Base-by-base conservation (phyloP, 2,888 invertebrate species). In the Drosophila diplacantha region DNA sequence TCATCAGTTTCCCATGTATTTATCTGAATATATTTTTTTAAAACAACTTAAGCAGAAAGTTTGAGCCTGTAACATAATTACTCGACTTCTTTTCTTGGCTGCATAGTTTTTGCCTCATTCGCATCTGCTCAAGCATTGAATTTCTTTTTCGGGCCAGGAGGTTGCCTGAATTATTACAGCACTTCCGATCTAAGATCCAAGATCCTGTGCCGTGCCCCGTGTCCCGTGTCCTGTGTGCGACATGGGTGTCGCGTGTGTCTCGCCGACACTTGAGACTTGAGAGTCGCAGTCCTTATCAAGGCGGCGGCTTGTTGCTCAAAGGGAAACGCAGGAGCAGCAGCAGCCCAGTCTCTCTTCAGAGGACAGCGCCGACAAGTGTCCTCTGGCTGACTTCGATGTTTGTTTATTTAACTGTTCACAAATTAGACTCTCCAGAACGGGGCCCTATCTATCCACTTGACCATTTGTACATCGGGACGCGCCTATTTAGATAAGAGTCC, bases 401-500 rank as follows among this genome's bases (percentile, higher is more conserved):
- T 80, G 80, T 80, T 80, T 80, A 83, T 83, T 80, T 83, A 80
- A 83, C 75, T 71, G 81, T 79, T 80, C 84, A 82, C 84, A 82
- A 80, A 80, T 80, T 80, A 80, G 80, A 80, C 63, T 70, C 70
- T 53, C 70, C 51, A 50, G 49, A 26, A 62, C 41, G 32, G 35
- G 12, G 43, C 39, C 47, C 22, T 74, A 74, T 82, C 83, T 82
- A 66, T 64, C 75, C 83, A 82, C 83, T 77, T 81, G 83, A 81
- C 79, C 78, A 83, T 78, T 83, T 83, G 81, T 81, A 67, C 79
- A 75, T 82, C 72, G 71, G 82, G 84, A 82, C 74, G 80, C 82
- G 74, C 81, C 80, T 80, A 83, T 80, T 80, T 82, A 80, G 84
- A 83, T 80, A 80, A 80, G 71, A 50, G 53, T 12, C 54, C 54